Percentiles rank a stretch among this genome's conserved stretches.
Conservation (phyloP, 2,113 vertebrate species). For the Miniopterus natalensis region DNA sequence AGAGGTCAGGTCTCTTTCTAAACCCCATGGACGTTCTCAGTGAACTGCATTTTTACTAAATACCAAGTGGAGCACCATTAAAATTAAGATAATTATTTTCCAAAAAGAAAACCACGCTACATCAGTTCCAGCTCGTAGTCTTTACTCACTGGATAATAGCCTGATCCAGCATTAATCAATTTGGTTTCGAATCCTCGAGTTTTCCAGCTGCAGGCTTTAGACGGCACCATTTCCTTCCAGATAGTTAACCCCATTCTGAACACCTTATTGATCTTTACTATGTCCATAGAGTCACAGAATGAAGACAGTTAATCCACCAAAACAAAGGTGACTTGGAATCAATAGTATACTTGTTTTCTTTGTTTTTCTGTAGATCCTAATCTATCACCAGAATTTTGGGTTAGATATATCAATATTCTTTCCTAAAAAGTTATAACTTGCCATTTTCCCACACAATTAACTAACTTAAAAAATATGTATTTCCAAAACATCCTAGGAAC, state of each 20-base stretch:
- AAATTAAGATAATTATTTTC: constrained; percentile 45
- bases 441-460: constrained; percentile 59
- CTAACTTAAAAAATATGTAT: constrained; percentile 49
- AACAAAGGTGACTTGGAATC: constrained; percentile 64
- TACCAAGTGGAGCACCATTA: constrained; percentile 2
- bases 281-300: neutral
- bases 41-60: constrained; percentile 61
- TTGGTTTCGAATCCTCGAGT: constrained; percentile 37
- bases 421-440: constrained; percentile 43
- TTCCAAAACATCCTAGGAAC: constrained; percentile 62
- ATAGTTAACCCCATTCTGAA: constrained; percentile 60
- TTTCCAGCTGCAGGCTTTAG: constrained; percentile 53
- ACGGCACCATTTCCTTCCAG: constrained; percentile 60
- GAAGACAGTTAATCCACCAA: constrained; percentile 11
- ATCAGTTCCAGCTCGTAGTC: neutral
- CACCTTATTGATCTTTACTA: constrained; percentile 30
- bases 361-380: neutral
- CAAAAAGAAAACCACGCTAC: constrained; percentile 45
- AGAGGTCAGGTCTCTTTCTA: constrained; percentile 44
- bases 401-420: constrained; percentile 44
- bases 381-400: constrained; percentile 29
- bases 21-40: neutral
- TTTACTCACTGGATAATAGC: constrained; percentile 38
- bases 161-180: constrained; percentile 63
- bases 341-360: neutral